These are phyloP conservation scores for Rhipidura dahli DNA, from an alignment of 2,113 vertebrate species.

Conservation along the genomic window DNA sequence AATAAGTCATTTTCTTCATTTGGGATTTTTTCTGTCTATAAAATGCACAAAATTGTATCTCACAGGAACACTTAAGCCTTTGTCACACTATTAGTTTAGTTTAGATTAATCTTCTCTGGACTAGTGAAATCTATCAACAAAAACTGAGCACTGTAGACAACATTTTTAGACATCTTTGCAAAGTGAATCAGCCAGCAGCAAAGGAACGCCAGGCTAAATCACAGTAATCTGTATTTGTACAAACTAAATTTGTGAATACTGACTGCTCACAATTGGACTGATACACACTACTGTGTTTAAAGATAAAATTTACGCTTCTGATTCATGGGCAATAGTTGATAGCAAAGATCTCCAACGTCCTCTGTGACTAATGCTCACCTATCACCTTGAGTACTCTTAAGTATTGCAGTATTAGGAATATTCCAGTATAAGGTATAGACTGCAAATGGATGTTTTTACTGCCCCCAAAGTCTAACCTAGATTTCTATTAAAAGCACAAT, in stretches of 20 bases:
- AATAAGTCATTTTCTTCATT: background rate
- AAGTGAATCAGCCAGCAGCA: background rate
- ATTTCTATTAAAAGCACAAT: background rate
- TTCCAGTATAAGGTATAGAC: background rate
- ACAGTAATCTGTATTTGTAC: background rate
- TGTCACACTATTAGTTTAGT: background rate
- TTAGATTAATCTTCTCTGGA: background rate
- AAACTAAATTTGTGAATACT: background rate
- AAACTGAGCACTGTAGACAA: background rate
- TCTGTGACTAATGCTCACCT: background rate
- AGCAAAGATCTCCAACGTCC: background rate
- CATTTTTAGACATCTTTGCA: background rate
- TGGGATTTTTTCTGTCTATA: background rate
- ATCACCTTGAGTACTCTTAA: background rate
- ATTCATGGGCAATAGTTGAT: background rate
- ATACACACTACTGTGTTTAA: background rate
- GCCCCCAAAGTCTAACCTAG: background rate
- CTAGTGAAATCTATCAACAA: background rate
- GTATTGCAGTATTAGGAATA: background rate
- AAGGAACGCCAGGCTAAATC: background rate
- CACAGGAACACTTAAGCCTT: background rate
- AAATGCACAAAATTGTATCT: background rate
- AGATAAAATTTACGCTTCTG: background rate
- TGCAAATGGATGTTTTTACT: background rate
- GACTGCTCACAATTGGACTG: background rate